Conservation (phyloP, 2,888 invertebrate species). For the Acrobasis repandana region DNA sequence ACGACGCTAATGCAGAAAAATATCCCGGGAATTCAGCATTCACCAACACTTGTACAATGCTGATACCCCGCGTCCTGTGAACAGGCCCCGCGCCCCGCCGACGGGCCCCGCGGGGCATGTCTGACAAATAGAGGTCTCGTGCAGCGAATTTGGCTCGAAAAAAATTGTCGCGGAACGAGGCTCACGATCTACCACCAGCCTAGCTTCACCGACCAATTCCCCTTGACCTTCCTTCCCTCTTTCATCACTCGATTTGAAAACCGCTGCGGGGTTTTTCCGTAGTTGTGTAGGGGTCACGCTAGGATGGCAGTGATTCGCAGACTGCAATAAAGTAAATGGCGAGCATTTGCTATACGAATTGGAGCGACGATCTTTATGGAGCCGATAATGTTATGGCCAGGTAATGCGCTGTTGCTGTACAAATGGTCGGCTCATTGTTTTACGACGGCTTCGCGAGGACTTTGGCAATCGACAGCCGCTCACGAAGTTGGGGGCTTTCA, state of each 20-base stretch:
- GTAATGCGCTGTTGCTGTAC: conserved; percentile 74
- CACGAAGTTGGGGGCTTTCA: not conserved
- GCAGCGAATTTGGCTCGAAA: conserved; percentile 68
- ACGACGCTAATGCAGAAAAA: conserved; percentile 36
- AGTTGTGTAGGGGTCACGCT: conserved; percentile 45
- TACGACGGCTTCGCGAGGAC: conserved; percentile 48
- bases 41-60: conserved; percentile 42
- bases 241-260: conserved; percentile 24
- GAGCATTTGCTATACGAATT: conserved; percentile 77
- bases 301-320: conserved; percentile 56
- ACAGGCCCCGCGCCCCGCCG: conserved; percentile 42
- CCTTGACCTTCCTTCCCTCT: conserved; percentile 41
- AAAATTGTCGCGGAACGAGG: conserved; percentile 68
- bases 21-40: conserved; percentile 47
- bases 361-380: conserved; percentile 73
- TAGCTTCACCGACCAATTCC: conserved; percentile 49
- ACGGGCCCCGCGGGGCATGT: conserved; percentile 53
- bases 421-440: conserved; percentile 73
- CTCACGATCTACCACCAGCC: conserved; percentile 54
- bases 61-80: conserved; percentile 42
- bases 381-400: conserved; percentile 79
- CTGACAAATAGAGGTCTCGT: conserved; percentile 76
- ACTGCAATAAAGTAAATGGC: conserved; percentile 80
- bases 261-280: conserved; percentile 31
- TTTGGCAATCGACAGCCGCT: not conserved